Evolutionary conservation across 2,797 vertebrate genomes (phyloP), one percentile per base, ranked within the genome.

Genomic region (Cryptoprocta ferox): DNA sequence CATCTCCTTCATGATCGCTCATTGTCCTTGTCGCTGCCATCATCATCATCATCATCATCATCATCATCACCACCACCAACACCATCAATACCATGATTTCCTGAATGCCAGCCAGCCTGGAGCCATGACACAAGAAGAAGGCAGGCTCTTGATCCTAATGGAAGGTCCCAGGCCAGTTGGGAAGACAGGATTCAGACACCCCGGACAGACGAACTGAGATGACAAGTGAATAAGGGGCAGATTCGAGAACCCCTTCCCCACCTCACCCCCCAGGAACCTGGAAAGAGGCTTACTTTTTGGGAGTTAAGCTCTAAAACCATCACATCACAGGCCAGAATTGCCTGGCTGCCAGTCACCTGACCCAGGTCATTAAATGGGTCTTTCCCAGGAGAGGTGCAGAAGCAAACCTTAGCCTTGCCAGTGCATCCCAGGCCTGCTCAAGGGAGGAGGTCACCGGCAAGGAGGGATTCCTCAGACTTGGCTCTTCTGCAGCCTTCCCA

Each of bases 141-240:
- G 37, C 65, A 53, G 70, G 56, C 56, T 85, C 48, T 85, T n/a
- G 15, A 32, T 63, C 89, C 50, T 78, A 61, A 76, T 63, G n/a
- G 82, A 48, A 78, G 5, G 35, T 73, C 65, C 37, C 65, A n/a
- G 93, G 89, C 45, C 53, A 84, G 16, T 19, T 59, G 89, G 71
- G n/a, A 90, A 93, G 91, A 82, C 91, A 70, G 91, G 70, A 76
- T 39, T 45, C 80, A 82, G 87, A 91, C 42, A 9, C 70, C 65
- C 56, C 30, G 45, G 95, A 84, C 37, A 71, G 84, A 63, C 28
- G 82, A 53, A 37, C 89, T 7, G 2, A 61, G n/a, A 45, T 92
- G 76, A 32, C 71, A 59, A 68, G 26, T 35, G 21, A 37, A 81
- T 2, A 12, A n/a, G 39, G 63, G 73, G 18, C 37, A 82, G 73